phyloP scores from a whole-genome alignment of 2,113 vertebrate species.

The Dromas ardeola region DNA sequence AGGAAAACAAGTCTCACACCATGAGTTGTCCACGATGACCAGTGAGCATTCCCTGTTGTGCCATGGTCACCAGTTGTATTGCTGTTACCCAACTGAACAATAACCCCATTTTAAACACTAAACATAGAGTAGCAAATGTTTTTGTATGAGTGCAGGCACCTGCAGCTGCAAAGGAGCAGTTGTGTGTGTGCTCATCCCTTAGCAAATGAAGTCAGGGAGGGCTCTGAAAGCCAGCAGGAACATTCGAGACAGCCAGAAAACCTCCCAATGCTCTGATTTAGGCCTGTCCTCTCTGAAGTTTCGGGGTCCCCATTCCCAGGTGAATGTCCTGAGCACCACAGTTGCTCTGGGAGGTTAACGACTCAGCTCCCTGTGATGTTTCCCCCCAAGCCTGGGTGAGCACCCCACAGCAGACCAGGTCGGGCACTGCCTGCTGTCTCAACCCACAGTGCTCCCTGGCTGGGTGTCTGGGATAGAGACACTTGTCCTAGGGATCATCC shows the following conservation, averaged over 20 bases:
- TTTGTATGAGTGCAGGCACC: not conserved
- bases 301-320: not conserved
- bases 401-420: not conserved
- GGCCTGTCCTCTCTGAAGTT: not conserved
- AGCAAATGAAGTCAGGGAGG: not conserved
- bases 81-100: not conserved
- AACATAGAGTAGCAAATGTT: not conserved
- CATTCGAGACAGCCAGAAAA: not conserved
- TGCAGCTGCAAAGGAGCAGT: not conserved
- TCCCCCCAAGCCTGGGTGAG: accelerated
- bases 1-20: not conserved
- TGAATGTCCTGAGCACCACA: not conserved
- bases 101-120: not conserved
- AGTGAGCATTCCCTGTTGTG: not conserved
- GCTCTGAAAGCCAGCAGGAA: not conserved
- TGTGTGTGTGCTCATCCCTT: not conserved
- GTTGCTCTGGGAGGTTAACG: not conserved
- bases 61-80: not conserved
- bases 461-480: not conserved
- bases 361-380: not conserved
- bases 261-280: not conserved
- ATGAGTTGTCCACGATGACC: not conserved
- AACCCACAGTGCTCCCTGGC: not conserved
- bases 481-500: not conserved
- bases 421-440: not conserved